phyloP scores from a whole-genome alignment of 2,888 invertebrate genomes.

The Philereme transversata region DNA sequence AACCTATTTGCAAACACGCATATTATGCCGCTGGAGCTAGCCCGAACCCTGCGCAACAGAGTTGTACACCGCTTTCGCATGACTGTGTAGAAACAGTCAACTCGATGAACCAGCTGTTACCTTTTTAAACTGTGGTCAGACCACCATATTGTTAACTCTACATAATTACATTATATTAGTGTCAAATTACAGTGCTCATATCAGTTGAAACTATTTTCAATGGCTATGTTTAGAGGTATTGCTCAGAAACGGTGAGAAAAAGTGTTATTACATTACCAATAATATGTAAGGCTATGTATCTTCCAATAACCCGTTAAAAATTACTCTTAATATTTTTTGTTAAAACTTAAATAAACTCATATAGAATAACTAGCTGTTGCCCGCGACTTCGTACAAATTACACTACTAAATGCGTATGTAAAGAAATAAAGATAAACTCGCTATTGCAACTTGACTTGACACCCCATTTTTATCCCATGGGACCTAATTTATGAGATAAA shows the following conservation, averaged over 20 bases:
- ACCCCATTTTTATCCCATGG: too few species aligned
- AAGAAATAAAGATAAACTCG: too few species aligned
- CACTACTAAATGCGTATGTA: too few species aligned
- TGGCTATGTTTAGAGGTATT: conserved; percentile 32
- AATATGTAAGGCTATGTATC: not conserved
- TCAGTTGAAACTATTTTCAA: conserved; percentile 35
- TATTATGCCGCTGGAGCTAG: too few species aligned
- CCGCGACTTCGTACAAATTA: too few species aligned
- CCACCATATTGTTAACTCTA: conserved; percentile 22
- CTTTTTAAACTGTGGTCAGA: conserved; percentile 11
- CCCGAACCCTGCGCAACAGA: too few species aligned
- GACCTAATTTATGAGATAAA: too few species aligned
- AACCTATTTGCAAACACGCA: too few species aligned
- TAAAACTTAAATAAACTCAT: not conserved
- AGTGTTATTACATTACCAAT: conserved; percentile 12
- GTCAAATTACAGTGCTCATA: conserved; percentile 39
- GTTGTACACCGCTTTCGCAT: too few species aligned
- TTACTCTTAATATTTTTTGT: not conserved
- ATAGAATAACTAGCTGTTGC: too few species aligned
- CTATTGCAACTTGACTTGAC: too few species aligned
- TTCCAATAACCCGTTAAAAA: not conserved
- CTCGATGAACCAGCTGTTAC: conserved; percentile 5
- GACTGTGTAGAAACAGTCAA: too few species aligned
- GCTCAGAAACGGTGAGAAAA: conserved; percentile 28
- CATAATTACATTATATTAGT: conserved; percentile 41